Evolutionary conservation across 2,797 vertebrate genomes (phyloP), one percentile per base, ranked within the genome.

Genomic region (Gymnoscopelus microlampas): DNA sequence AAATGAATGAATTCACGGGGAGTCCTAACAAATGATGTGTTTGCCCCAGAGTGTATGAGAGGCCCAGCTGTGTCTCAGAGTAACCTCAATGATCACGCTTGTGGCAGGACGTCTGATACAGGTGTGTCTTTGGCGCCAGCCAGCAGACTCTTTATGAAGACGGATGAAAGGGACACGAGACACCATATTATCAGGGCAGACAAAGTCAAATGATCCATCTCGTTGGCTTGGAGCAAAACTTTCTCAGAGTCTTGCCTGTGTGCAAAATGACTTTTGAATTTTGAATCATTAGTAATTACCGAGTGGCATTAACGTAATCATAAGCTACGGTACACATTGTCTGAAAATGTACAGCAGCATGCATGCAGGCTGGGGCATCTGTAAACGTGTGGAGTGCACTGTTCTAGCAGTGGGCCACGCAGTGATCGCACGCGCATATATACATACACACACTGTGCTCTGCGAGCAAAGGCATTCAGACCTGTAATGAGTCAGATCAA

Each of bases 401-500:
- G 50, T 14, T 39, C 35, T 39, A 8, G 1, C 7, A 24, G 15
- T 51, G 23, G 63, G 12, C 9, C 60, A 71, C 51, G 73, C 39
- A 13, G 63, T 56, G 72, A 56, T 53, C 9, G 48, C 68, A 44
- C 9, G 3, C 8, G 5, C 5, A 7, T 53, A 29, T 71, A 67
- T 55, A 60, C 29, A 2, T 9, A 71, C 64, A 68, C 70, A 75
- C 51, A 53, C 66, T 49, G 39, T 19, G 58, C 68, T 53, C 57
- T 60, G 55, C 57, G 77, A 77, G 70, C 55, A 64, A 72, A 84
- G 70, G 83, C 74, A 73, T 72, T 77, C 56, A 59, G 70, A 54
- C 15, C 69, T 58, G 19, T 83, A 70, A 86, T 81, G 78, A 89
- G 71, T 62, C 29, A 39, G 72, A 86, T 91, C 84, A 82, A 78